These are phyloP conservation scores for Mimas tiliae DNA, from an alignment of 2,888 invertebrate species.

Conservation along the genomic window DNA sequence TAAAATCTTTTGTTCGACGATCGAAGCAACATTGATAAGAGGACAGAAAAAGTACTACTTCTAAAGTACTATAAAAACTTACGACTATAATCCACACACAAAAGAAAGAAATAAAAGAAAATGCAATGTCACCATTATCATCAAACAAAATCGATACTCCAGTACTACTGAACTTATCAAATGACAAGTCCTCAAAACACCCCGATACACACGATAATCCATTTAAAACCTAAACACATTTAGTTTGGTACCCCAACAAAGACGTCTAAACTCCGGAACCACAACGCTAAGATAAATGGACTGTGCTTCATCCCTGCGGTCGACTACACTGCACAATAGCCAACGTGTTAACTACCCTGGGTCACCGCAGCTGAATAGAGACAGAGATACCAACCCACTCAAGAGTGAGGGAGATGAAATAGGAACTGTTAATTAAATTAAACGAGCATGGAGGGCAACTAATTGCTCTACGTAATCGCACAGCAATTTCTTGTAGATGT, in stretches of 20 bases:
- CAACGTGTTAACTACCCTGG: conserved; percentile 70
- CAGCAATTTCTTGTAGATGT: conserved; percentile 44
- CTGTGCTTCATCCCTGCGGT: conserved; percentile 40
- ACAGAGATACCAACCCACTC: background rate
- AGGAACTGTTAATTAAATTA: conserved; percentile 62
- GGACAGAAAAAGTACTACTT: too few relatives aligned
- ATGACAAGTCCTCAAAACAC: background rate
- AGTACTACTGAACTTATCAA: background rate
- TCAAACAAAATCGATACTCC: background rate
- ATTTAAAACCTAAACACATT: conserved; percentile 6
- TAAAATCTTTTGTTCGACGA: too few relatives aligned
- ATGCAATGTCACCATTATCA: background rate
- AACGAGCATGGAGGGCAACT: conserved; percentile 51
- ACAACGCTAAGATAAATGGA: conserved; percentile 25
- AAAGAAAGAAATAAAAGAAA: too few relatives aligned
- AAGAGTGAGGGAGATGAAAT: conserved; percentile 39
- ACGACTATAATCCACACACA: too few relatives aligned
- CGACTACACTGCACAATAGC: conserved; percentile 58
- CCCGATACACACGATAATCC: conserved; percentile 13
- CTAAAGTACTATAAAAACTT: too few relatives aligned
- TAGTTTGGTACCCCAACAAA: conserved; percentile 5
- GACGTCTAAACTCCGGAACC: conserved; percentile 19
- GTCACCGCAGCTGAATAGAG: conserved; percentile 52
- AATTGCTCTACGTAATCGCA: conserved; percentile 56
- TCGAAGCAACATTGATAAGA: too few relatives aligned